Base-by-base conservation (phyloP, 2,888 invertebrate genomes). In the Drosophila meridiana region DNA sequence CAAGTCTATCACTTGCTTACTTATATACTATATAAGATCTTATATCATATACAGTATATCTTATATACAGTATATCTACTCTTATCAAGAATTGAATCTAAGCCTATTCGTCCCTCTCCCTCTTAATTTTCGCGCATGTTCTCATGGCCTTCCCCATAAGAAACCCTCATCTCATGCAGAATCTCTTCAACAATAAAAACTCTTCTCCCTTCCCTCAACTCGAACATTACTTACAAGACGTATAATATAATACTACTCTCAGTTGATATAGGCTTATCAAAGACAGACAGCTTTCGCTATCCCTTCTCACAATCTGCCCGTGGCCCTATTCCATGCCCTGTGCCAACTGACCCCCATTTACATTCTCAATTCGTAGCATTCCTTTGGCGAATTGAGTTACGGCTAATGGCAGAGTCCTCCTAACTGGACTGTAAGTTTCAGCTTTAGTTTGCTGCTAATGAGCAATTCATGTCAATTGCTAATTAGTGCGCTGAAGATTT, bases 381-480 rank as follows among this genome's bases (percentile, higher is more conserved):
- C 53, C 43, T 60, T 53, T 61, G n/a, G 32, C 34, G 58, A 48
- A 14, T 28, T 34, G 56, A 42, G 74, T 55, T 58, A 32, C 32
- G 11, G 45, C 73, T 69, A 68, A 60, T 60, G 42, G 57, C 43
- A 8, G 14, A 26, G 50, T 20, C 13, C 20, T 20, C 13, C 20
- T 45, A 42, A 69, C 59, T 20, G 13, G 70, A 67, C 79, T 77
- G 70, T 74, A 80, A 82, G 85, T 79, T 84, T 60, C 74, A 78
- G 79, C 87, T 76, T 79, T 76, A 83, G 78, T 79, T 79, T 78
- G 79, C 78, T 67, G 87, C 90, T 90, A 90, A 90, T 90, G 90
- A 90, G 90, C 90, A 90, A 90, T 90, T 90, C 88, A 91, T 90
- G 90, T 90, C 90, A 90, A 90, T 91, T 89, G 90, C 89, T 90